Percentiles rank a stretch among this genome's conserved stretches.
Evolutionary conservation across 1,140 invertebrate genomes (phyloP).

Genomic region (Cotesia vestalis): DNA sequence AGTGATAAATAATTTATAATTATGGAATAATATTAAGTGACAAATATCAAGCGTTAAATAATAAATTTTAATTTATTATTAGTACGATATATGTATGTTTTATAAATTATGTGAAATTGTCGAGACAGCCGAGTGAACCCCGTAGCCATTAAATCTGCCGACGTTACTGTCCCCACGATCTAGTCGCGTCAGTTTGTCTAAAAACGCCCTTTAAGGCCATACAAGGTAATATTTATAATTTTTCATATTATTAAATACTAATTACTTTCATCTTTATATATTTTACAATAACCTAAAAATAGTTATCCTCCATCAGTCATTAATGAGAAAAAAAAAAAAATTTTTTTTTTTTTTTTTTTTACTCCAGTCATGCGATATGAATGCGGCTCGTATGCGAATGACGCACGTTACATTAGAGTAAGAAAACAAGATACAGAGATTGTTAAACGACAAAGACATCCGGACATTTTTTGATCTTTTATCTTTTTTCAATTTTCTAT

Average conservation of each 20-base stretch:
- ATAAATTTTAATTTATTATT: constrained; percentile 4
- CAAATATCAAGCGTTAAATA: no score
- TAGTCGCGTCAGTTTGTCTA: neutral
- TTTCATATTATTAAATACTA: neutral
- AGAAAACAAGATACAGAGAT: constrained; percentile 20
- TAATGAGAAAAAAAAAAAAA: neutral
- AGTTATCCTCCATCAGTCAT: neutral
- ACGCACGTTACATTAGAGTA: constrained; percentile 47
- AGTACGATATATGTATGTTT: constrained; percentile 36
- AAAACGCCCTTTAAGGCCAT: neutral
- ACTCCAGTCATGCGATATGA: constrained; percentile 34
- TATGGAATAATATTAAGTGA: neutral
- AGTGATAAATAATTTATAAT: neutral
- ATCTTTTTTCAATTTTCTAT: constrained; percentile 11
- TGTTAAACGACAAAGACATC: constrained; percentile 39
- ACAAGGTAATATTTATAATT: constrained; percentile 1
- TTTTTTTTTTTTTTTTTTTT: constrained; percentile 29
- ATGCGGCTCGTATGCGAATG: constrained; percentile 41
- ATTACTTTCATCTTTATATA: neutral
- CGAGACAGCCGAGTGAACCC: constrained; percentile 48
- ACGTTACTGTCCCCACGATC: constrained; percentile 22
- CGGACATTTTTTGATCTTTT: constrained; percentile 26
- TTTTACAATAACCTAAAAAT: neutral
- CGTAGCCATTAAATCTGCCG: constrained; percentile 49
- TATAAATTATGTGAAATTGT: constrained; percentile 21